Conservation (phyloP, 2,797 vertebrate species). For the Eidolon dupreanum region DNA sequence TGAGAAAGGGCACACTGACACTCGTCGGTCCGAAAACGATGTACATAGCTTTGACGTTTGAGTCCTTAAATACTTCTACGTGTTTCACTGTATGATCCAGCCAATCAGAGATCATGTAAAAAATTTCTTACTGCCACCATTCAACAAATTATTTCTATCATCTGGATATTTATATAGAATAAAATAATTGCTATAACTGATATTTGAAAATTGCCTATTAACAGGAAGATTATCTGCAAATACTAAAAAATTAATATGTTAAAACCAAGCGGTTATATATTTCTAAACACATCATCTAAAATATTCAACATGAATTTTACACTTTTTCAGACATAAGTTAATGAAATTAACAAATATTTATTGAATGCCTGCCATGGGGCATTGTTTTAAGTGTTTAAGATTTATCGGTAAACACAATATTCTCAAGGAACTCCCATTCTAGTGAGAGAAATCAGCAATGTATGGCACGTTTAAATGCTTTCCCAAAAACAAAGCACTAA, state of each 20-base stretch:
- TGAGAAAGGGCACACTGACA: not conserved
- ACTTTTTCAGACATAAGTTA: not conserved
- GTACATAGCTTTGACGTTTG: not conserved
- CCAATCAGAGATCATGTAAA: not conserved
- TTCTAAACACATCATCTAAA: not conserved
- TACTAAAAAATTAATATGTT: not conserved
- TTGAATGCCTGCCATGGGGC: not conserved
- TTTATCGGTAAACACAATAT: not conserved
- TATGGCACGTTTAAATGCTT: not conserved
- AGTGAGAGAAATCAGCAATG: not conserved
- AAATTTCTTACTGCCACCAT: not conserved
- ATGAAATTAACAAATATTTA: not conserved
- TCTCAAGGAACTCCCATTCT: not conserved
- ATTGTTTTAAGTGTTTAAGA: not conserved
- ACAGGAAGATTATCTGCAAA: not conserved
- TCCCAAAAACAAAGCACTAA: not conserved
- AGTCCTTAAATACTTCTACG: not conserved
- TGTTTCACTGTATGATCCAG: not conserved
- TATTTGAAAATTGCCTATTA: not conserved
- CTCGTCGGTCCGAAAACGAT: not conserved
- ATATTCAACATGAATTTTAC: not conserved
- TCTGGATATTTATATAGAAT: not conserved
- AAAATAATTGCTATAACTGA: not conserved
- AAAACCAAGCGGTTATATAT: not conserved
- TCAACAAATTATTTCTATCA: not conserved